Percentiles rank a stretch among this genome's conserved stretches.
phyloP scores from a whole-genome alignment of 2,113 vertebrate species.

The Casuarius casuarius region DNA sequence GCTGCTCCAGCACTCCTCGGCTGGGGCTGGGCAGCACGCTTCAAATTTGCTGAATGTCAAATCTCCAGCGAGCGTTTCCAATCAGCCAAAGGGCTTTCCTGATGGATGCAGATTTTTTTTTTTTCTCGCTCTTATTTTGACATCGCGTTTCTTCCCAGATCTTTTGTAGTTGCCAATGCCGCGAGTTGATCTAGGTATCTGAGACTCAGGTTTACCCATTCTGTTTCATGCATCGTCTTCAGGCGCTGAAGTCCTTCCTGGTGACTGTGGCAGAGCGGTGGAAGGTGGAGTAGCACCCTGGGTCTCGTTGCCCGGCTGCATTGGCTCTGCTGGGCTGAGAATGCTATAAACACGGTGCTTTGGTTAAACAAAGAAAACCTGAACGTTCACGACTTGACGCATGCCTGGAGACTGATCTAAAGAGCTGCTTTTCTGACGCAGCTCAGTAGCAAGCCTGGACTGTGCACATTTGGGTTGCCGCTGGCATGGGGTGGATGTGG shows the following conservation, averaged over 20 bases:
- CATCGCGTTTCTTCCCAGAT: neutral
- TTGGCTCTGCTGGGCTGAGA: neutral
- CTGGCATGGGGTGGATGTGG: neutral
- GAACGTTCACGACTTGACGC: neutral
- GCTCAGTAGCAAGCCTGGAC: neutral
- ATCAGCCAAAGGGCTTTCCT: neutral
- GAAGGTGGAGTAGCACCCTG: neutral
- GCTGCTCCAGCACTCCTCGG: neutral
- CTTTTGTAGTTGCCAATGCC: neutral
- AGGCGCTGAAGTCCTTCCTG: neutral
- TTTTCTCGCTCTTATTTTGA: neutral
- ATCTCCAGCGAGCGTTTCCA: neutral
- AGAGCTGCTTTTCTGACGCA: neutral
- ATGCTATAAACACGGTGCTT: neutral
- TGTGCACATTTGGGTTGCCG: neutral
- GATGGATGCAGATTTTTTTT: neutral
- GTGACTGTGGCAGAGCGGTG: neutral
- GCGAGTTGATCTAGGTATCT: neutral
- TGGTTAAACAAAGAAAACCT: neutral
- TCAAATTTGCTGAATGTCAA: neutral
- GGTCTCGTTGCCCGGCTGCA: accelerated
- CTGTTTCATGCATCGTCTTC: neutral
- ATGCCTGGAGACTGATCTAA: accelerated
- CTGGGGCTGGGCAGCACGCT: neutral
- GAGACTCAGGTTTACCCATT: neutral